These are phyloP conservation scores for Xestia sexstrigata DNA, from an alignment of 2,888 invertebrate species.

Conservation along the genomic window DNA sequence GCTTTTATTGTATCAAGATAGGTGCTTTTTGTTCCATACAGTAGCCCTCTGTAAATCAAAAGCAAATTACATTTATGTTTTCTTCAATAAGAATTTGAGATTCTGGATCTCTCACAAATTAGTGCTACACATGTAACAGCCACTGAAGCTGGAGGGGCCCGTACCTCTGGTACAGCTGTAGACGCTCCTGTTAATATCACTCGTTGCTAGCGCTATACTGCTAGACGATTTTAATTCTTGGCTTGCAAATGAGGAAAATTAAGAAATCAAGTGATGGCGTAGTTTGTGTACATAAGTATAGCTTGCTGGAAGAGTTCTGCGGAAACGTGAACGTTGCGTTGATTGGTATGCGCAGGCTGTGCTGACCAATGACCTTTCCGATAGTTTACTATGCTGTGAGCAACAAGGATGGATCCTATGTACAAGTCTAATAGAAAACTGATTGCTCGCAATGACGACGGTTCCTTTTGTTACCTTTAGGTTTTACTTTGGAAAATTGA, in stretches of 20 bases:
- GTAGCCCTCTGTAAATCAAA: not conserved
- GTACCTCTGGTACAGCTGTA: no score
- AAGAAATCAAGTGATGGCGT: not conserved
- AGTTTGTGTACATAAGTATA: not conserved
- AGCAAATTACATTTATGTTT: not conserved
- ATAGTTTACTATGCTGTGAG: constrained; percentile 63
- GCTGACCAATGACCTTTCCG: constrained; percentile 68
- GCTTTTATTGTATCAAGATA: not conserved
- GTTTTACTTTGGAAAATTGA: constrained; percentile 2
- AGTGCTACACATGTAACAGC: not conserved
- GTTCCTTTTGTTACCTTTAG: constrained; percentile 6
- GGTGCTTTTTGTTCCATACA: no score
- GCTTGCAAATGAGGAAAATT: not conserved
- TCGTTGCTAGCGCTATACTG: not conserved
- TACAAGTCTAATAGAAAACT: constrained; percentile 25
- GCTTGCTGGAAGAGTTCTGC: constrained; percentile 63
- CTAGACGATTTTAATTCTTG: not conserved
- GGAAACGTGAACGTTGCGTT: constrained; percentile 63
- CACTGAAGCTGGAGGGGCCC: not conserved
- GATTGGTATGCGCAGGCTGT: constrained; percentile 66
- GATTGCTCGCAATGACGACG: constrained; percentile 6
- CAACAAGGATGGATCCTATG: constrained; percentile 57
- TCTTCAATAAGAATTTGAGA: not conserved
- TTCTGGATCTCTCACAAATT: not conserved
- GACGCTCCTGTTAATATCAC: not conserved